These are phyloP conservation scores for Ypsolopha sequella DNA, from an alignment of 2,888 invertebrate species.

Conservation along the genomic window DNA sequence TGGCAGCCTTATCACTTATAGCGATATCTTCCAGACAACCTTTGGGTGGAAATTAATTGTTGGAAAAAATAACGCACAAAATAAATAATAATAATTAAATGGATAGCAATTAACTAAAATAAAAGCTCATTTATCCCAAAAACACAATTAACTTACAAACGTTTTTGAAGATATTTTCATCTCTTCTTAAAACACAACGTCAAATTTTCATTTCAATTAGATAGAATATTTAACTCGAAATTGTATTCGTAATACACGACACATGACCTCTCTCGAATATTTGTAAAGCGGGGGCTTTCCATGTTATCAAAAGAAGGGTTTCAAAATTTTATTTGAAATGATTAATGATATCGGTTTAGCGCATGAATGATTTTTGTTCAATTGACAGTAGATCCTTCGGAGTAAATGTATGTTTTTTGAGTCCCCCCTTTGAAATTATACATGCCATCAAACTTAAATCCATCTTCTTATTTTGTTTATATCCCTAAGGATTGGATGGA, in stretches of 20 bases:
- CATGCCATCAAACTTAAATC: constrained; percentile 32
- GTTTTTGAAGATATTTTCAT: background rate
- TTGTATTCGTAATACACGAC: background rate
- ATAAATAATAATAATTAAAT: no score
- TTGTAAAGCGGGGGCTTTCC: background rate
- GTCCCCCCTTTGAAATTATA: constrained; percentile 36
- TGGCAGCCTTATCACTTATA: no score
- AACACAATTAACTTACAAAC: no score
- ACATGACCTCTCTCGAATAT: no score
- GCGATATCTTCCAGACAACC: no score
- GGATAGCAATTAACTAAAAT: no score
- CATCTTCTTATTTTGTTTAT: constrained; percentile 30
- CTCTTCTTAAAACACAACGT: background rate
- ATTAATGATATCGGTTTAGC: constrained; percentile 55
- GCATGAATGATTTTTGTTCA: constrained; percentile 48
- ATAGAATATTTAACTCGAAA: background rate
- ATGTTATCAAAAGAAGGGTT: constrained; percentile 13
- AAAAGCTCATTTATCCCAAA: no score
- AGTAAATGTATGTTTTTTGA: constrained; percentile 19
- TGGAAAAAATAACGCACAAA: no score
- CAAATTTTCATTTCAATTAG: background rate
- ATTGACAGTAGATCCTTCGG: constrained; percentile 46
- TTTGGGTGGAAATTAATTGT: no score
- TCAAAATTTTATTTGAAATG: constrained; percentile 41
- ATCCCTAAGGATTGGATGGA: constrained; percentile 28